Percentiles rank a stretch among this genome's conserved stretches.
Conservation (phyloP, 2,797 vertebrate genomes). For the Muraenolepis orangiensis region DNA sequence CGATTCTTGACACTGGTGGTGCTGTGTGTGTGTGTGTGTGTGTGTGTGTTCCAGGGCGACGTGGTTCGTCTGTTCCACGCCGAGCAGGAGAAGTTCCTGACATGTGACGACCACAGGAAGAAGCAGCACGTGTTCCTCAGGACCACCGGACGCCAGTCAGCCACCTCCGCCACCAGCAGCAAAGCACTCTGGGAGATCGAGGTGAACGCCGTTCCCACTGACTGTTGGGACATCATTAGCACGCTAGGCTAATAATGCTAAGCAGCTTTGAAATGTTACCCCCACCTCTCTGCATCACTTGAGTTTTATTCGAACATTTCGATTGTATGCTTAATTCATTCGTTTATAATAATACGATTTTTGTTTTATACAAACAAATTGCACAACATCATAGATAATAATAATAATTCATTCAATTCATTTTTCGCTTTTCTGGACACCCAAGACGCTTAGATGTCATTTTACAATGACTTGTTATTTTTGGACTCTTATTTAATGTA, state of each 20-base stretch:
- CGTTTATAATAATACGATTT: no score
- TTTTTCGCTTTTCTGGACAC: no score
- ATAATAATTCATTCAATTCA: no score
- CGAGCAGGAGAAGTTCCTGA: constrained; percentile 98
- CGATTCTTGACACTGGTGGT: no score
- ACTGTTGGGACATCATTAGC: background rate
- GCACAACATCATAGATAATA: no score
- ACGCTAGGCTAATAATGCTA: background rate
- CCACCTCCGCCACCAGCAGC: constrained; percentile 96
- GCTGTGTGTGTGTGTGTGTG: background rate
- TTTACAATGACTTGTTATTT: background rate
- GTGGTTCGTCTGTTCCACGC: constrained; percentile 95
- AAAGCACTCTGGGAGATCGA: constrained; percentile 98
- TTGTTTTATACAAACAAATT: no score
- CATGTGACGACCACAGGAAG: constrained; percentile 94
- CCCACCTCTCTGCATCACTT: no score
- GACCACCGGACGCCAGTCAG: constrained; percentile 93
- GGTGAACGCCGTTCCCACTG: constrained; percentile 68
- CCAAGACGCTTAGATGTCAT: no score
- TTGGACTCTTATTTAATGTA: background rate
- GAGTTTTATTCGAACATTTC: no score
- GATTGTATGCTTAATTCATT: no score
- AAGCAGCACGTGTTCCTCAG: constrained; percentile 94
- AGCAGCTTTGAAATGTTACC: background rate
- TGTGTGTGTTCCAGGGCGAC: constrained; percentile 78